Percentiles rank a stretch among this genome's conserved stretches.
phyloP scores from a whole-genome alignment of 2,113 vertebrate genomes.

The Cathartes aura region DNA sequence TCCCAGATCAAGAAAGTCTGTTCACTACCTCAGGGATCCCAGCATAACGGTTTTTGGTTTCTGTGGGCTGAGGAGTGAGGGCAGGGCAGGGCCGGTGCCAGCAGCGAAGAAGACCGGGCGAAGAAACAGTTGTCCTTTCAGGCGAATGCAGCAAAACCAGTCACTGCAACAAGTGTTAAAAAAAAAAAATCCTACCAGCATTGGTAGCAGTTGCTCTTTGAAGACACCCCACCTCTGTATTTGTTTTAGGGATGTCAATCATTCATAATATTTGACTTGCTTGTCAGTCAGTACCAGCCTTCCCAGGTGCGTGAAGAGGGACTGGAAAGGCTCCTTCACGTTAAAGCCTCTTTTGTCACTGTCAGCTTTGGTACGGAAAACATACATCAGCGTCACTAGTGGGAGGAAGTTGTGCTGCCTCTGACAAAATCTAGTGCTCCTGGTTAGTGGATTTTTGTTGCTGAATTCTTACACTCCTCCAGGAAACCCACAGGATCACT shows the following conservation, averaged over 20 bases:
- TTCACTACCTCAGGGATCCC: not conserved
- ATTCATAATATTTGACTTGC: conserved; percentile 6
- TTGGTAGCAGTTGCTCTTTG: not conserved
- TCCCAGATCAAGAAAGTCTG: not conserved
- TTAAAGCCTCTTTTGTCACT: conserved; percentile 65
- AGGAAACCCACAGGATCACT: conserved; percentile 14
- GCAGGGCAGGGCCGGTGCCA: not conserved
- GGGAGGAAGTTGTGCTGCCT: conserved; percentile 46
- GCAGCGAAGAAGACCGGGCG: accelerated
- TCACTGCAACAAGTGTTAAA: not conserved
- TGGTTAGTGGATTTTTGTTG: conserved; percentile 18
- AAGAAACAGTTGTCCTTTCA: not conserved
- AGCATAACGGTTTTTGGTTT: not conserved
- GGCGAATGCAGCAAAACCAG: not conserved
- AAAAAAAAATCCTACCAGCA: not conserved
- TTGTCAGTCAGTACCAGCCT: conserved; percentile 56
- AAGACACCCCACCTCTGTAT: not conserved
- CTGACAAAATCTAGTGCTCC: conserved; percentile 49
- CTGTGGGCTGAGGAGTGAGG: not conserved
- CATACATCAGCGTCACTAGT: conserved; percentile 65
- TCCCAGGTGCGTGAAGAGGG: conserved; percentile 33
- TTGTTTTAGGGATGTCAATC: conserved; percentile 56
- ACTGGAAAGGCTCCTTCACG: not conserved
- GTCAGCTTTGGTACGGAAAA: conserved; percentile 65
- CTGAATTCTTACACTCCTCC: not conserved